Percentiles rank a stretch among this genome's conserved stretches.
Conservation (phyloP, 2,888 invertebrate genomes). For the Plagodis pulveraria region DNA sequence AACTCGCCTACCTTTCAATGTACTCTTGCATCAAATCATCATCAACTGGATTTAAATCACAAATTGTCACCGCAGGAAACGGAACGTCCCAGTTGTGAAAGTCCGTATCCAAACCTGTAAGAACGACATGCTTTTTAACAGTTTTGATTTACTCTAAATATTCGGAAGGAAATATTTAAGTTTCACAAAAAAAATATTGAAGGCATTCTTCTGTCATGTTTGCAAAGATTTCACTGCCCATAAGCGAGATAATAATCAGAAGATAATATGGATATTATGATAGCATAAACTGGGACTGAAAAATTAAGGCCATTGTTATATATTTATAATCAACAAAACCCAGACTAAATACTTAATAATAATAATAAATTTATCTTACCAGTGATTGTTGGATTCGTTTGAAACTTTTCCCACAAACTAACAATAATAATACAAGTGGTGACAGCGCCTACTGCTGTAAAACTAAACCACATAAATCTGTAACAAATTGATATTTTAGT, state of each 20-base stretch:
- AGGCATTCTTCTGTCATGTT: no score
- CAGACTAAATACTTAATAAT: no score
- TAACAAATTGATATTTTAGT: constrained; percentile 28
- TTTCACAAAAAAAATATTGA: no score
- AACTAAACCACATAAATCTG: constrained; percentile 93
- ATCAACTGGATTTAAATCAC: constrained; percentile 82
- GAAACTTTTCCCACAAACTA: constrained; percentile 92
- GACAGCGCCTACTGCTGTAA: constrained; percentile 88
- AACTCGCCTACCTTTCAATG: constrained; percentile 62
- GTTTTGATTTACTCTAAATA: no score
- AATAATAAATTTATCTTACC: constrained; percentile 60
- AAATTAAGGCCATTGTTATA: no score
- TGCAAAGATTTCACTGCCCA: no score
- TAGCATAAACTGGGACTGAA: no score
- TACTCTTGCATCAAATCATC: constrained; percentile 74
- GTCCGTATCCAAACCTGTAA: constrained; percentile 89
- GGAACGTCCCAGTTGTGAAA: constrained; percentile 92
- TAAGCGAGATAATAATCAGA: no score
- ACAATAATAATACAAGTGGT: constrained; percentile 90
- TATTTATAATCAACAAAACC: no score
- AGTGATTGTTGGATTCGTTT: constrained; percentile 93
- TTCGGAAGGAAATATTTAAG: no score
- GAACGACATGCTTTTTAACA: not conserved
- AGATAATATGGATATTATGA: no score
- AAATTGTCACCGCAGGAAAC: constrained; percentile 90